These are phyloP conservation scores for Clarias platycephalus DNA, from an alignment of 2,797 vertebrate species.

Conservation along the genomic window DNA sequence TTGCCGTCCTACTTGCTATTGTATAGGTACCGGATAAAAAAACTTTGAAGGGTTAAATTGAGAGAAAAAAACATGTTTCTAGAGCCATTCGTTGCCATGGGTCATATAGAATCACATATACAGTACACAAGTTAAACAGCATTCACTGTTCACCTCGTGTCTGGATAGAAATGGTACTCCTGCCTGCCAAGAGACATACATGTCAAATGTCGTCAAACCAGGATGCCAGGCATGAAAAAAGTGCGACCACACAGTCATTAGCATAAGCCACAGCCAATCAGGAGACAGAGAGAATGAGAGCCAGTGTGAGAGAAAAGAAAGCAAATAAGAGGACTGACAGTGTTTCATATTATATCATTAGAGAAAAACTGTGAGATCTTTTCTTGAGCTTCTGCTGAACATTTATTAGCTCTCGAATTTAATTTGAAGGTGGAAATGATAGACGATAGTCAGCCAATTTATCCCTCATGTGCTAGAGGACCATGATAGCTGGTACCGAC, in stretches of 20 bases:
- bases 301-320: constrained; percentile 2
- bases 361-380: not conserved
- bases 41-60: not conserved
- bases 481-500: not conserved
- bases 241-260: not conserved
- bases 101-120: not conserved
- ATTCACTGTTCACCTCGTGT: not conserved
- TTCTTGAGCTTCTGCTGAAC: not conserved
- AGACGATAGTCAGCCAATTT: not conserved
- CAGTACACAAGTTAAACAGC: not conserved
- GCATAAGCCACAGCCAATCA: not conserved
- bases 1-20: not conserved
- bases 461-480: not conserved
- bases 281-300: not conserved
- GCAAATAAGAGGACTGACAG: not conserved
- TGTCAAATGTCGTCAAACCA: not conserved
- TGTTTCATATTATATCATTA: not conserved
- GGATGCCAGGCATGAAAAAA: not conserved
- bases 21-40: not conserved
- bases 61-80: not conserved
- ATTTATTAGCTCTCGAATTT: not conserved
- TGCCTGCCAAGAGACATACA: not conserved
- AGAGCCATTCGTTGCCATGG: not conserved
- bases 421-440: not conserved
- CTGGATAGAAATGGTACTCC: not conserved